Evolutionary conservation across 1,140 invertebrate genomes (phyloP), one percentile per base, ranked within the genome.

Genomic region (Periplaneta americana): DNA sequence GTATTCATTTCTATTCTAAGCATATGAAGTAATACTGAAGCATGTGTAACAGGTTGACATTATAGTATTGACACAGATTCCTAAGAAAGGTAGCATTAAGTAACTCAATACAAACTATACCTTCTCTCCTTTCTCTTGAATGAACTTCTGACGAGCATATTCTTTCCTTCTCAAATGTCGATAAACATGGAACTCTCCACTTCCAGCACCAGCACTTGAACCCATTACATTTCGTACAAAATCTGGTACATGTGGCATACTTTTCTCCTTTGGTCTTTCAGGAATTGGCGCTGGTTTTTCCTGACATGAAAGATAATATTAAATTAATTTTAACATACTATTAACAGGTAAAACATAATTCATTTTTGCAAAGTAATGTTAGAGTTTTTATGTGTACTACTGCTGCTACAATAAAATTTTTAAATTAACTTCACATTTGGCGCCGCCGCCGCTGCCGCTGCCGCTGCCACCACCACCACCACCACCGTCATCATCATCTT

Each of bases 121-220:
- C 89, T 95, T 94, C 89, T 93, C 92, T 84, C 94, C 94, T 88
- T 95, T 96, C 86, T 97, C 95, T 86, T 96, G 94, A 86, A 98
- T 97, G 85, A 93, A 95, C 87, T 98, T 98, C 87, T 98, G 97
- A 82, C 98, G 90, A 1, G 97, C 95, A 90, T 98, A 98, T 90
- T 99, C 98, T 89, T 98, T 97, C 79, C 98, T 89, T 57, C 98
- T 88, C 31, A 99, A 90, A 90, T 99, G 98, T 83, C 98, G 91
- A 85, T 99, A 99, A 1, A 99, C 98, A 90, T 99, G 98, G 89
- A 99, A 99, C 87, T 99, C 98, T 77, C 98, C 98, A 86, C 97
- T 98, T 31, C 98, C 98, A 79, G 98, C 98, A 66, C 98, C 98
- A 80, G 98, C 98, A 92, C 97, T 98, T 28, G 97, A 98, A 18